Evolutionary conservation across 2,797 vertebrate genomes (phyloP).

Genomic region (Microtus californicus): DNA sequence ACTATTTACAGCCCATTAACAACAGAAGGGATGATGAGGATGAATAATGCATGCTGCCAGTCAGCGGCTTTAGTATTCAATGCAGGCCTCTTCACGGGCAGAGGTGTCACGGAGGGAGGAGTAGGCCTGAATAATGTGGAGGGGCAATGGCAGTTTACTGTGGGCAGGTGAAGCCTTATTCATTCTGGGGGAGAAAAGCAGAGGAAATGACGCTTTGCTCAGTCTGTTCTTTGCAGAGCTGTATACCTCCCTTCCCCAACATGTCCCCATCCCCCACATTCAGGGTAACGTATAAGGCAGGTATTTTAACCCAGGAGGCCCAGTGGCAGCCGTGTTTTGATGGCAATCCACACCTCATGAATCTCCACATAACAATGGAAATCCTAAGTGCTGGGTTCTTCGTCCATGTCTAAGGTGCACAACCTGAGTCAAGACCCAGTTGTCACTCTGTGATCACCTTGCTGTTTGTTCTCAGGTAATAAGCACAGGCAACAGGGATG

Average conservation of each 20-base stretch:
- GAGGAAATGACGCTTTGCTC: background rate
- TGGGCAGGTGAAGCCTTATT: background rate
- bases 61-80: background rate
- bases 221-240: background rate
- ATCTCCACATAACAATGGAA: background rate
- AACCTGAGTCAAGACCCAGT: background rate
- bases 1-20: conserved; percentile 82
- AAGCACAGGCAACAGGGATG: background rate
- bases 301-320: background rate
- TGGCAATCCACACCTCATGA: background rate
- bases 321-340: background rate
- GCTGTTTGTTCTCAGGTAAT: background rate
- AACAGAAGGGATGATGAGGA: conserved; percentile 74
- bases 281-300: background rate
- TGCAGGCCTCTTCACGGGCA: conserved; percentile 34
- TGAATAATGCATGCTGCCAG: conserved; percentile 76
- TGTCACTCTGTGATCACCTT: background rate
- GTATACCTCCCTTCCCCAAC: background rate
- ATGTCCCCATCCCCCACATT: background rate
- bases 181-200: background rate
- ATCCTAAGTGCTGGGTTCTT: background rate
- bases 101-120: conserved; percentile 28
- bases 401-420: background rate
- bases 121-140: conserved; percentile 50
- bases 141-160: conserved; percentile 3